Evolutionary conservation across 64 coral and sea anemone genomes (phyloP), one percentile per base, ranked within the genome.

Genomic region (Hydrozoanthus tunicans): DNA sequence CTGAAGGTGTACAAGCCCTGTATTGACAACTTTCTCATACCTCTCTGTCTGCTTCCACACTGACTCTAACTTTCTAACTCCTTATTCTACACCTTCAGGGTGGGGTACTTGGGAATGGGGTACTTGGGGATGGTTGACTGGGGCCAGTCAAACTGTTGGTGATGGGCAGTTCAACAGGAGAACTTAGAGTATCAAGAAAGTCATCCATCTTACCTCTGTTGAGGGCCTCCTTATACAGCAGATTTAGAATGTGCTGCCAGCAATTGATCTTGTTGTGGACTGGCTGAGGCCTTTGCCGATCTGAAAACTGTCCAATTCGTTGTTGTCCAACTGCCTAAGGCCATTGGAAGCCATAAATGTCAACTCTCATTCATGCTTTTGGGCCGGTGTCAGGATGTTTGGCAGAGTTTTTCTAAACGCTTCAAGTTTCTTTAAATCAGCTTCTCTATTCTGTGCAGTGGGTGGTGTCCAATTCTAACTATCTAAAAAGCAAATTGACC

Each of bases 251-350:
- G 13, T 91, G 77, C 56, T 91, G 89, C 89, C 77, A 91, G 4
- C 73, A 32, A 25, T 90, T 90, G 5, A 90, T 90, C 12, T 90
- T 61, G 67, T 79, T 90, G 15, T 90, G 77, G 8, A 91, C 89
- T 56, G 78, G 89, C 89, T 91, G 63, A 57, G 89, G 89, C 17
- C 89, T 72, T 81, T 91, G 89, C 0, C 63, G 20, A 52, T 81
- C 56, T 4, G 89, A 77, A 51, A 80, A 91, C 5, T 12, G 10
- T 11, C 80, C 61, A 82, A 82, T 82, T 4, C 61, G 62, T 17
- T 59, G 60, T 66, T 5, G 2, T 82, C 80, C 3, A 82, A 0
- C 53, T 82, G 80, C 62, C 61, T 82, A 13, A 82, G 61, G 61
- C 61, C 80, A 66, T 82, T 53, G 3, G 14, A 5, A 15, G 80